Evolutionary conservation across 2,113 vertebrate species (phyloP), one percentile per base, ranked within the genome.

Genomic region (Dascyllus trimaculatus): DNA sequence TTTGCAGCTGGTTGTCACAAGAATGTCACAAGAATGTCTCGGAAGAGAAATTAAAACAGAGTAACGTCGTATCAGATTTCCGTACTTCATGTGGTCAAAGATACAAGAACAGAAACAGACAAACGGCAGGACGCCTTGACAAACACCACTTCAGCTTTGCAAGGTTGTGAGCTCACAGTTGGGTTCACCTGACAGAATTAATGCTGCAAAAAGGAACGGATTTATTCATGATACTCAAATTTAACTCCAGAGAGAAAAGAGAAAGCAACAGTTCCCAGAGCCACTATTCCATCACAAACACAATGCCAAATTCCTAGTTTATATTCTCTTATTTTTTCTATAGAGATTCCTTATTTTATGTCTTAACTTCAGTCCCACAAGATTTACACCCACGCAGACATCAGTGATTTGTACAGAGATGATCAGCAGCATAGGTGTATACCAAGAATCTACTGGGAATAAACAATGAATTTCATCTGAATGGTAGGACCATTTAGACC

Each of bases 101-200:
- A 52, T 9, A 65, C 13, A 25, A 22, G 1, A 71, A 51, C 48
- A 52, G 19, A 25, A 24, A 11, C 5, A 49, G 7, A 52, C 9
- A 53, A 57, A 58, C 15, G 49, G 6, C 17, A 32, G 32, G 56
- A 67, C 3, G 9, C 26, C 19, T 53, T 61, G 32, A 67, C 21
- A 51, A 18, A 56, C 35, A 38, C 9, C 11, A 51, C 57, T 63
- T 71, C 0, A 22, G n/a, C 49, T 78, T 64, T 49, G 17, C 10
- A 24, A 25, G 76, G 60, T 63, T 56, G 5, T 68, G 29, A 80
- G 73, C 71, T 79, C 68, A 80, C 70, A 56, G 38, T 26, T 75
- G 69, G 63, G 43, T 25, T 59, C 48, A 53, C 66, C 17, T 40
- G 45, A 65, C n/a, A 62, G 73, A 71, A 74, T 54, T n/a, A 75